Evolutionary conservation across 2,113 vertebrate genomes (phyloP), one percentile per base, ranked within the genome.

Genomic region (Heptranchias perlo): DNA sequence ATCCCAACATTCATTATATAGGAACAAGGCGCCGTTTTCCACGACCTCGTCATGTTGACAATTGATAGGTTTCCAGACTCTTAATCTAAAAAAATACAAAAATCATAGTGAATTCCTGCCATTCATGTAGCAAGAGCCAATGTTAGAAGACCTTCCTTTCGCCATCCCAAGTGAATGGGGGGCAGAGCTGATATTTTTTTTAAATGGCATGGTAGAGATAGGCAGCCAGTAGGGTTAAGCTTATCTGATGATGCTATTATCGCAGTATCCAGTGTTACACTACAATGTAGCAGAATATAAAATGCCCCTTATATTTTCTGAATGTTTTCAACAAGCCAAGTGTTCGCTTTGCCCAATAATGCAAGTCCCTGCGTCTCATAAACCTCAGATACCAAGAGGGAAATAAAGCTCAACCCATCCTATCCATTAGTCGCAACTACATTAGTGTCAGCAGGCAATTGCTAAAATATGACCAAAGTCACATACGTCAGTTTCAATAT

Each of bases 11-110:
- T 52, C 94, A 52, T 16, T 16, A 4, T 39, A 28, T 3, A 39
- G 28, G 97, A 96, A 96, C 96, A 97, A 67, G 96, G n/a, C 3
- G 96, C 95, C 2, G 96, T 67, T 35, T 89, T 97, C 95, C 92
- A 64, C 96, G 97, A 96, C 95, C 0, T 97, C 16, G 94, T 96
- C 99, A 99, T 99, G 97, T 97, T 97, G 96, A 78, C 92, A 96
- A 93, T 65, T 0, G 0, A 96, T 58, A 91, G 78, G 78, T 35
- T 97, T 96, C 96, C 97, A 95, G 69, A 61, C 62, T 0, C 54
- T 97, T 96, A 97, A 96, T 96, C 97, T 98, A 96, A 96, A 97
- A 97, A 97, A 97, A 96, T 96, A 96, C 1, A 91, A 95, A 94
- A 84, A 13, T 52, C 23, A 47, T 35, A 10, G 64, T 49, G n/a